Conservation (phyloP, 2,797 vertebrate genomes). For the Platalea minor region DNA sequence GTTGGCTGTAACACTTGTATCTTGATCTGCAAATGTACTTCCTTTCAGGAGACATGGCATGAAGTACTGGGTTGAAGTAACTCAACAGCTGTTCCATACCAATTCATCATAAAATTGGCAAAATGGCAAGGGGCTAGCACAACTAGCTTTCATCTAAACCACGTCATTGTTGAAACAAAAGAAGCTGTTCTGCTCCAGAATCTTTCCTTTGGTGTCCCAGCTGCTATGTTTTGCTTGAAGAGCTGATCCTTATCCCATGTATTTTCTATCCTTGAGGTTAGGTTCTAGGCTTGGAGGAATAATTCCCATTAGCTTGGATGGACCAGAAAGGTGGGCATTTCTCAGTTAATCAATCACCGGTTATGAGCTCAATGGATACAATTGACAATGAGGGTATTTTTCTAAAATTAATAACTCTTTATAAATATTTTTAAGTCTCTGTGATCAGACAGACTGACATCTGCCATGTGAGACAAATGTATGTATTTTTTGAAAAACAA, state of each 20-base stretch:
- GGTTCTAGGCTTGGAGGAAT: not conserved
- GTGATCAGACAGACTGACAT: not conserved
- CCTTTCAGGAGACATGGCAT: not conserved
- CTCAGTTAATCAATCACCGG: not conserved
- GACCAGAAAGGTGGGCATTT: not conserved
- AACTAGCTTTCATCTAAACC: not conserved
- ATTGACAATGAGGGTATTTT: not conserved
- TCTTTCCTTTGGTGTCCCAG: not conserved
- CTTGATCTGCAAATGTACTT: not conserved
- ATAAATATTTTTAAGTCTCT: not conserved
- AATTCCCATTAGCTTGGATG: not conserved
- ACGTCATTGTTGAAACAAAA: not conserved
- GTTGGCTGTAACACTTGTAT: not conserved
- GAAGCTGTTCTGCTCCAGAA: not conserved
- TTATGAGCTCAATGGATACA: not conserved
- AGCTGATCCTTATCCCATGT: rapidly evolving
- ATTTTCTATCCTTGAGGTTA: not conserved
- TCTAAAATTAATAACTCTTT: not conserved
- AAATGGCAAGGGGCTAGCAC: not conserved
- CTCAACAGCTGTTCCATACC: not conserved
- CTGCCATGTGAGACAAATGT: not conserved
- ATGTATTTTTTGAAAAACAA: not conserved
- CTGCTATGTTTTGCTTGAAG: not conserved
- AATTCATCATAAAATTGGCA: not conserved
- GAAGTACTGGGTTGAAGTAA: not conserved